Evolutionary conservation across 2,797 vertebrate species (phyloP).

Genomic region (Ceyx erithaca): DNA sequence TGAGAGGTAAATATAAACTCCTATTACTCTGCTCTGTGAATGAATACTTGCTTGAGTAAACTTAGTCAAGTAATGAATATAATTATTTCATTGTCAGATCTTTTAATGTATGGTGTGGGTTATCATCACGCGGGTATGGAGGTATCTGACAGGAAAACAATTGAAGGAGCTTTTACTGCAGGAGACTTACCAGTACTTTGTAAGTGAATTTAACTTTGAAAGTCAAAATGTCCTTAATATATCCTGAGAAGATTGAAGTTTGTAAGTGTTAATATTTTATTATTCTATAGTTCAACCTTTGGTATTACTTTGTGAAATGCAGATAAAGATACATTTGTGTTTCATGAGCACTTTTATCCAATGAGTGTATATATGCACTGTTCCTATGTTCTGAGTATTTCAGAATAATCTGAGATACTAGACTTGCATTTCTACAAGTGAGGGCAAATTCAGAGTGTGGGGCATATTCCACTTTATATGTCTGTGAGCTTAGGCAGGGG

Average conservation of each 20-base stretch:
- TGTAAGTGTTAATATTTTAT: not conserved
- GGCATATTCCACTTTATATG: not conserved
- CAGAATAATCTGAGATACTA: not conserved
- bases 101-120: conserved; percentile 88
- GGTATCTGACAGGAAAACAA: conserved; percentile 89
- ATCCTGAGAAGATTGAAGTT: not conserved
- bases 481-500: not conserved
- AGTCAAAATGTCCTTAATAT: not conserved
- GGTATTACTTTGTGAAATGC: conserved; percentile 13
- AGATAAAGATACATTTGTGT: not conserved
- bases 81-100: conserved; percentile 77
- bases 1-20: conserved; percentile 85
- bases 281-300: not conserved
- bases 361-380: not conserved
- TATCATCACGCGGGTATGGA: conserved; percentile 97
- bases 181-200: conserved; percentile 96
- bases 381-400: not conserved
- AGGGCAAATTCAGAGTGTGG: not conserved
- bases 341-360: not conserved
- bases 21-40: not conserved
- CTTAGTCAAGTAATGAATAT: not conserved
- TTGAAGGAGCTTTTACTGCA: conserved; percentile 89
- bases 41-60: conserved; percentile 19
- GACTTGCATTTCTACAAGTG: not conserved
- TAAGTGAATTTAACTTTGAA: conserved; percentile 78